phyloP scores from a whole-genome alignment of 2,888 invertebrate species.

The Perizoma affinitatum region DNA sequence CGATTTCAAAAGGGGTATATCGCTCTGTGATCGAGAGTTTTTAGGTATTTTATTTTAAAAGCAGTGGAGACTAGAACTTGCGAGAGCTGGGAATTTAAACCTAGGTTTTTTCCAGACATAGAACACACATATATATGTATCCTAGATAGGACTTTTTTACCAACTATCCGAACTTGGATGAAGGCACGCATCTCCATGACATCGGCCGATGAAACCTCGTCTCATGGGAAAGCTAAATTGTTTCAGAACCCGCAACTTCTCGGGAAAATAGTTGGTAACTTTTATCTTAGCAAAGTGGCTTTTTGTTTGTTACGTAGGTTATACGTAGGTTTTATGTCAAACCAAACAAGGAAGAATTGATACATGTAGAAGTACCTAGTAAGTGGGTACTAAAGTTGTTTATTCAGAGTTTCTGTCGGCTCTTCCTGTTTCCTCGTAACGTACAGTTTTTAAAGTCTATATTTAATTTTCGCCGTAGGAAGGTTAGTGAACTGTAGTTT shows the following conservation, averaged over 20 bases:
- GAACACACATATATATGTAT: too few species aligned
- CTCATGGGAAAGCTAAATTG: conserved; percentile 37
- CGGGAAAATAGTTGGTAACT: conserved; percentile 38
- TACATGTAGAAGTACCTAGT: conserved; percentile 5
- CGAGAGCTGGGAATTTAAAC: too few species aligned
- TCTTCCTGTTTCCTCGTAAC: conserved; percentile 14
- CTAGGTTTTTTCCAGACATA: too few species aligned
- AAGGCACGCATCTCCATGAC: conserved; percentile 25
- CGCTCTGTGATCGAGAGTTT: too few species aligned
- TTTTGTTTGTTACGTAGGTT: conserved; percentile 35
- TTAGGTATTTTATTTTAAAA: too few species aligned
- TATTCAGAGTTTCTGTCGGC: conserved; percentile 5
- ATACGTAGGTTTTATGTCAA: conserved; percentile 26
- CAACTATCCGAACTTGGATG: conserved; percentile 1
- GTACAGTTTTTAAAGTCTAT: too few species aligned
- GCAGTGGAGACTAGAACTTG: too few species aligned
- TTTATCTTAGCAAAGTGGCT: conserved; percentile 38
- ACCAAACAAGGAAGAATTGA: conserved; percentile 22
- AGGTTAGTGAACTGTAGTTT: too few species aligned
- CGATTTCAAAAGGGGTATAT: too few species aligned
- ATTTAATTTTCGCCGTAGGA: too few species aligned
- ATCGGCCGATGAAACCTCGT: conserved; percentile 29
- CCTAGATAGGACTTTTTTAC: too few species aligned
- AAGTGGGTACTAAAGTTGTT: conserved; percentile 20
- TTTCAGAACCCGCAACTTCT: conserved; percentile 29